These are phyloP conservation scores for Polyommatus iphigenia DNA, from an alignment of 2,888 invertebrate species.

Conservation along the genomic window DNA sequence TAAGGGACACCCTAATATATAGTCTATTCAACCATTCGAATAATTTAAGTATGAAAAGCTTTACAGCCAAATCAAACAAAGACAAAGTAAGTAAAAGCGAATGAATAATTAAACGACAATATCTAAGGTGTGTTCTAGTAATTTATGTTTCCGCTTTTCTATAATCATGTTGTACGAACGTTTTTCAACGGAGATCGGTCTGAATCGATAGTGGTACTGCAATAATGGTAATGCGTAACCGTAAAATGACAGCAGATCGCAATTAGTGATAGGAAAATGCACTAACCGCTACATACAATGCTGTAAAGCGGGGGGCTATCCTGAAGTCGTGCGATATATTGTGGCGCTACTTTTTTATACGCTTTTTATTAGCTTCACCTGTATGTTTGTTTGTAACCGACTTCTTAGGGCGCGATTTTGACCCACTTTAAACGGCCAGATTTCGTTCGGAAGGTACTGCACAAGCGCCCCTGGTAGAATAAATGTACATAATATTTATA, in stretches of 20 bases:
- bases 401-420: too few species aligned
- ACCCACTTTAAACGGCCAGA: too few species aligned
- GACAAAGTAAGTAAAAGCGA: not conserved
- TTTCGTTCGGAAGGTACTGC: too few species aligned
- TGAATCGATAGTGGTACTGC: slow-evolving; percentile 58
- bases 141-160: slow-evolving; percentile 21
- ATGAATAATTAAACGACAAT: slow-evolving; percentile 13
- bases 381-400: too few species aligned
- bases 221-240: slow-evolving; percentile 76
- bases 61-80: not conserved
- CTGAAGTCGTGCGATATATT: slow-evolving; percentile 39
- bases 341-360: not conserved
- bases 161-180: slow-evolving; percentile 18
- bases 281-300: slow-evolving; percentile 56
- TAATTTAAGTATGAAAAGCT: too few species aligned
- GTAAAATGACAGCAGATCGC: slow-evolving; percentile 77
- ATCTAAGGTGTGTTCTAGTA: slow-evolving; percentile 1
- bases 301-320: slow-evolving; percentile 45
- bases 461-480: too few species aligned
- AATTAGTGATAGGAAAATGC: slow-evolving; percentile 70
- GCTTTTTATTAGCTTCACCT: too few species aligned
- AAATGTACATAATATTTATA: too few species aligned
- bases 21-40: too few species aligned
- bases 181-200: slow-evolving; percentile 49
- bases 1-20: too few species aligned